Conservation (phyloP, 2,888 invertebrate species). For the Auanema sp. region DNA sequence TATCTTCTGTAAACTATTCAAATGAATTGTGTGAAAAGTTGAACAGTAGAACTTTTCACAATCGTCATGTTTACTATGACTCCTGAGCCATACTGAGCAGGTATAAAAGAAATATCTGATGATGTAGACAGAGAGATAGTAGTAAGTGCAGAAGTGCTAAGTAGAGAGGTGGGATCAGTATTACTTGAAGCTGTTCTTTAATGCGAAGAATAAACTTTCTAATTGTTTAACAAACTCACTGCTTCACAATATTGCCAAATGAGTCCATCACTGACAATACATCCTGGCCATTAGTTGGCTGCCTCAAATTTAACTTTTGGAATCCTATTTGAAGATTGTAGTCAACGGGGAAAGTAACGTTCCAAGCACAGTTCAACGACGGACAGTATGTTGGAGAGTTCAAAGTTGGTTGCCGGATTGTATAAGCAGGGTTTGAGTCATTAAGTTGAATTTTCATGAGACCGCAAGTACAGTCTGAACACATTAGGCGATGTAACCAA, state of each 20-base stretch:
- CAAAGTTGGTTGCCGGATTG: neutral
- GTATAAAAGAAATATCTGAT: too few species aligned
- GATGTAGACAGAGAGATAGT: too few species aligned
- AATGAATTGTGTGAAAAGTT: too few species aligned
- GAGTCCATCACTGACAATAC: neutral
- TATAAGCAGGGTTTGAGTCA: neutral
- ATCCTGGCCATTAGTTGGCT: neutral
- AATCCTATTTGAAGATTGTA: neutral
- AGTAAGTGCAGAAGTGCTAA: too few species aligned
- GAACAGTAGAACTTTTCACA: too few species aligned
- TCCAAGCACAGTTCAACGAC: neutral
- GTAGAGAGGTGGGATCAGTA: too few species aligned
- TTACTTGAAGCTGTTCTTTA: too few species aligned
- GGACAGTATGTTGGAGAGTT: constrained; percentile 3
- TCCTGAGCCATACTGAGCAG: too few species aligned
- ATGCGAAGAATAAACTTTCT: neutral
- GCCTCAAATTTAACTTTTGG: neutral
- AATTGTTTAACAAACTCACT: neutral
- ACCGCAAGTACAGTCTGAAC: constrained; percentile 3
- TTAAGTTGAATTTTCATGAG: neutral
- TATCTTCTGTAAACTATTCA: too few species aligned
- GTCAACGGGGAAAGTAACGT: neutral
- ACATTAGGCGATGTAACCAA: too few species aligned
- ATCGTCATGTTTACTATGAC: too few species aligned
- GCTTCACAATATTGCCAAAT: neutral